These are phyloP conservation scores for Parascotia fuliginaria DNA, from an alignment of 2,888 invertebrate genomes.

Conservation along the genomic window DNA sequence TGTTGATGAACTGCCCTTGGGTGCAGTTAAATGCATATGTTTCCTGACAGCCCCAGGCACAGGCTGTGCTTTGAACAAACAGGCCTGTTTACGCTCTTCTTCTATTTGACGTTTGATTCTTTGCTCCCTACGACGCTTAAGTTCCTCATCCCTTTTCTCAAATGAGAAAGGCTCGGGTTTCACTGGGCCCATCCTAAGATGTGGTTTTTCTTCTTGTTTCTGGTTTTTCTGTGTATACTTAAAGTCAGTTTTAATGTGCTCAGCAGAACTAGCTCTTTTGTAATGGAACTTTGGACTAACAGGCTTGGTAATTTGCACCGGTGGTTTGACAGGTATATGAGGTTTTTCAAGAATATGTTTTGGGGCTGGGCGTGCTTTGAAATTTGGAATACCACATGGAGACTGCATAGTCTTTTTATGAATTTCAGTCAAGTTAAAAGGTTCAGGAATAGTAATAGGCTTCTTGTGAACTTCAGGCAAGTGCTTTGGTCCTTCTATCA, in stretches of 20 bases:
- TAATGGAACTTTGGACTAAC: constrained; percentile 69
- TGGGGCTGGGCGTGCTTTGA: constrained; percentile 88
- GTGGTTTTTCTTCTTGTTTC: constrained; percentile 49
- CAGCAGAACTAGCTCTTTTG: constrained; percentile 60
- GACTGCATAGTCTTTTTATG: constrained; percentile 69
- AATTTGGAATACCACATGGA: constrained; percentile 59
- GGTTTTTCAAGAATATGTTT: constrained; percentile 80
- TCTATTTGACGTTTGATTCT: constrained; percentile 86
- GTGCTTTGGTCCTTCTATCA: constrained; percentile 80
- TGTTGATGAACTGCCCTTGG: constrained; percentile 60
- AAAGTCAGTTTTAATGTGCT: constrained; percentile 47
- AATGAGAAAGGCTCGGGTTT: constrained; percentile 88
- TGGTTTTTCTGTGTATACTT: constrained; percentile 23
- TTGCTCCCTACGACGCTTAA: constrained; percentile 86
- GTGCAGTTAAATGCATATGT: constrained; percentile 61
- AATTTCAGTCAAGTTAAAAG: constrained; percentile 87
- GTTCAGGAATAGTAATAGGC: constrained; percentile 85
- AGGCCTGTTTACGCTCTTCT: constrained; percentile 85
- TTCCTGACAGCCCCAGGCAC: constrained; percentile 83
- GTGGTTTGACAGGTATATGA: constrained; percentile 62
- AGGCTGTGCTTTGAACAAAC: constrained; percentile 90
- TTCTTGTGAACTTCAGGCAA: constrained; percentile 83
- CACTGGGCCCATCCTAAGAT: constrained; percentile 60
- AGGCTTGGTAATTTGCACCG: constrained; percentile 60
- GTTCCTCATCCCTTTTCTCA: constrained; percentile 86